Evolutionary conservation across 1,140 invertebrate genomes (phyloP), one percentile per base, ranked within the genome.

Genomic region (Halictus rubicundus): DNA sequence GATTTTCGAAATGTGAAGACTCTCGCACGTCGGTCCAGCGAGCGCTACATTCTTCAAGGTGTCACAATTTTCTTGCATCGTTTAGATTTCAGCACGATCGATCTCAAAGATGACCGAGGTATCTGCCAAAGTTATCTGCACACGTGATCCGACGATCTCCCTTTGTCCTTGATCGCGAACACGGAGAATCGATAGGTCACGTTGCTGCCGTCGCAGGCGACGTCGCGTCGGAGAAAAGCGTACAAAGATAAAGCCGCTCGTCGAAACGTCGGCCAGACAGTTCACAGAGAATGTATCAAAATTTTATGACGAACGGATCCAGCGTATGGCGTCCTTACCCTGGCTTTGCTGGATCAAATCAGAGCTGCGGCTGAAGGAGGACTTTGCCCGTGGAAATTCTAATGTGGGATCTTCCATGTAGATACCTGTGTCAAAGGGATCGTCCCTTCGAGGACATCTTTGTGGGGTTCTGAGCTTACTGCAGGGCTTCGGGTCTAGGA

Each of bases 161-260:
- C 32, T 2, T 32, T 32, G 32, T 32, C 5, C 32, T 32, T 27
- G n/a, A 61, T 68, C 74, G 1, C 37, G 12, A 27, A 27, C 49
- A 37, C 25, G 37, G 6, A 32, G 19, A n/a, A 32, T 68, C 59
- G 68, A 66, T 78, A 66, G 70, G 52, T 78, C 68, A 61, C 59
- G 46, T 32, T 32, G 32, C 32, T 4, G 19, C 14, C 42, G 27
- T 59, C 46, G 57, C n/a, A 37, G 12, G 12, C 19, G 37, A 64
- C 42, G 78, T 32, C 32, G 32, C 42, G 78, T 32, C 32, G 32
- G 1, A 32, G 32, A 32, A 32, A 5, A 32, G 5, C 37, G 19
- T 32, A 5, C 42, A 16, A 32, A 32, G 32, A 32, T 32, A 25
- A 60, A 78, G 32, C 9, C 10, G 39, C 5, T 10, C 7, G n/a